Percentiles rank a stretch among this genome's conserved stretches.
These are phyloP conservation scores for Saccostrea glomerata DNA, from an alignment of 1,140 invertebrate genomes.

Conservation along the genomic window DNA sequence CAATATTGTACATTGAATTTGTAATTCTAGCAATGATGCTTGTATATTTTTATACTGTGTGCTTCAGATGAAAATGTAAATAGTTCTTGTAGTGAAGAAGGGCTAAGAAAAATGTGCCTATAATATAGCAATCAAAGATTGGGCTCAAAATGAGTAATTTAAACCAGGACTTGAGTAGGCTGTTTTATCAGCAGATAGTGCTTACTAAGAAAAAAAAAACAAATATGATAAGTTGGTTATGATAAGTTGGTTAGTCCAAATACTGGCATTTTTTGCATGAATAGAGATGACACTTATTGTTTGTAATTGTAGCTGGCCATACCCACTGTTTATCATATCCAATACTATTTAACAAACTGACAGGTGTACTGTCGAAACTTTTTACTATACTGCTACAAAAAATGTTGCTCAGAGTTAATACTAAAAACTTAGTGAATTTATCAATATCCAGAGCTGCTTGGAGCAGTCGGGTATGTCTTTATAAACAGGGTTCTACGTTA, in stretches of 20 bases:
- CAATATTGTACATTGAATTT: conserved; percentile 4
- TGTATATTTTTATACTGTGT: conserved; percentile 30
- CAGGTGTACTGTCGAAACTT: no score
- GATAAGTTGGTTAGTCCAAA: background rate
- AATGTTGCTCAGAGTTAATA: background rate
- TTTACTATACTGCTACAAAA: background rate
- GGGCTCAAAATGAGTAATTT: background rate
- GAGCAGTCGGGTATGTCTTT: background rate
- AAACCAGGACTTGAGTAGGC: background rate
- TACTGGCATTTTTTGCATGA: background rate
- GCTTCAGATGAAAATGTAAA: background rate
- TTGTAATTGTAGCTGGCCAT: no score
- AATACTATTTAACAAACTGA: background rate
- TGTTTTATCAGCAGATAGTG: background rate
- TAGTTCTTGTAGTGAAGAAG: background rate
- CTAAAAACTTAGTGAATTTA: background rate
- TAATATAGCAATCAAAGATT: background rate
- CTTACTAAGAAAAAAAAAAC: background rate
- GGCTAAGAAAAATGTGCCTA: background rate
- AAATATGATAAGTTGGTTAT: background rate
- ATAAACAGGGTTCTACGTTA: background rate
- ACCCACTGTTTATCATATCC: background rate
- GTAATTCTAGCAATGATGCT: background rate
- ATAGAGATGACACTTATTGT: background rate
- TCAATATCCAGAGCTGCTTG: background rate